phyloP scores from a whole-genome alignment of 2,113 vertebrate genomes.

The Rhinichthys klamathensis region DNA sequence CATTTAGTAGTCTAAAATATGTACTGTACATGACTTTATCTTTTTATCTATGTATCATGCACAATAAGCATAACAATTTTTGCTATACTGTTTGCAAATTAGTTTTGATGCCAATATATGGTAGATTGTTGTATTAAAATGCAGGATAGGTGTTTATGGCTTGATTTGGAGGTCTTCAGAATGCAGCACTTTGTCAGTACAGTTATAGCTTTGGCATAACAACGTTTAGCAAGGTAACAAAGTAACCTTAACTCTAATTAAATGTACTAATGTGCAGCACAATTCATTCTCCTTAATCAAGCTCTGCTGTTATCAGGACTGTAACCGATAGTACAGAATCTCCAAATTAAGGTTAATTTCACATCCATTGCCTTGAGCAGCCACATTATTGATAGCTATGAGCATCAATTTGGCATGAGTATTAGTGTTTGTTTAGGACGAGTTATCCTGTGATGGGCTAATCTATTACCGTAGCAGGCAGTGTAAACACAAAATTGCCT shows the following conservation, averaged over 20 bases:
- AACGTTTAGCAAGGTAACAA: constrained; percentile 22
- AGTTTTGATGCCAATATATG: neutral
- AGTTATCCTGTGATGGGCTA: constrained; percentile 60
- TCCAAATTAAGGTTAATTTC: constrained; percentile 71
- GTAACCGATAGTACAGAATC: constrained; percentile 65
- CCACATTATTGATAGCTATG: constrained; percentile 68
- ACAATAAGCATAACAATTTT: neutral
- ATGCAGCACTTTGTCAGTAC: neutral
- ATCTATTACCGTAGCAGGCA: constrained; percentile 44
- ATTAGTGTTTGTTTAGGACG: constrained; percentile 59
- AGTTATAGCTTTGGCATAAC: neutral
- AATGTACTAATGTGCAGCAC: constrained; percentile 24
- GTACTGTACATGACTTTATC: neutral
- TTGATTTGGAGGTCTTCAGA: neutral
- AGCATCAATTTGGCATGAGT: constrained; percentile 62
- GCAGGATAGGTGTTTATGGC: neutral
- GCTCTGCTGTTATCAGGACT: constrained; percentile 53
- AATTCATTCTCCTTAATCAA: constrained; percentile 57
- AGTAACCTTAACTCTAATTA: constrained; percentile 22
- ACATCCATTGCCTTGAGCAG: constrained; percentile 66
- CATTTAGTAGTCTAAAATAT: neutral
- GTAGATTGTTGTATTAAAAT: neutral
- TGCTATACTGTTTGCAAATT: neutral
- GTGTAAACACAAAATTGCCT: constrained; percentile 45
- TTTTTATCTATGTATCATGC: neutral